Evolutionary conservation across 2,113 vertebrate species (phyloP).

Genomic region (Alligator mississippiensis): DNA sequence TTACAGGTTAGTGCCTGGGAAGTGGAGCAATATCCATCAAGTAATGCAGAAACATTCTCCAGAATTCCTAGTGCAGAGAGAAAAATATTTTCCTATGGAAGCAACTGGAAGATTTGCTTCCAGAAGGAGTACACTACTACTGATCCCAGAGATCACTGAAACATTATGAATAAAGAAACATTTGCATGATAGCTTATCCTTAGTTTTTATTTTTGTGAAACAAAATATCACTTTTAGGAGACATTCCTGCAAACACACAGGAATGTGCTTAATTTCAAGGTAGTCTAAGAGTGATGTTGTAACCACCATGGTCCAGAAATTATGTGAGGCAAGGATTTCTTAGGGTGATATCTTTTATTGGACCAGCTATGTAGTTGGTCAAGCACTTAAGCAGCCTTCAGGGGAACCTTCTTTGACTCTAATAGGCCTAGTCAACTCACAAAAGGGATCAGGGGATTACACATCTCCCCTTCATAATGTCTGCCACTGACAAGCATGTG

Average conservation of each 20-base stretch:
- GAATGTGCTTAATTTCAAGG: rapidly evolving
- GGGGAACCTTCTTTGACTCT: neutral
- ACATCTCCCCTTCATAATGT: neutral
- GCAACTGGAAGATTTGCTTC: neutral
- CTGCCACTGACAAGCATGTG: neutral
- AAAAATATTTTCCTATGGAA: neutral
- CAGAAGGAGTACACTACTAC: neutral
- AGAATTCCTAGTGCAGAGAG: neutral
- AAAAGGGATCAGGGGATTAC: rapidly evolving
- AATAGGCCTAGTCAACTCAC: neutral
- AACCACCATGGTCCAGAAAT: too few relatives aligned
- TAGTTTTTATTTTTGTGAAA: neutral
- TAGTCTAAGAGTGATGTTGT: too few relatives aligned
- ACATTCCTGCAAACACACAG: rapidly evolving
- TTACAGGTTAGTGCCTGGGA: rapidly evolving
- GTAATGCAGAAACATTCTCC: neutral
- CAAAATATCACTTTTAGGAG: neutral
- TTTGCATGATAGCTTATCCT: neutral
- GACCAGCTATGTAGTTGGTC: too few relatives aligned
- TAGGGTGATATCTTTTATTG: too few relatives aligned
- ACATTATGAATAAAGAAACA: neutral
- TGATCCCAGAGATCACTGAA: neutral
- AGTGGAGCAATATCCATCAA: neutral
- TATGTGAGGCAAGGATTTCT: too few relatives aligned
- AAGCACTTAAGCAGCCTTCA: neutral